A percentile compares a stretch with the other conserved stretches of the same genome.
Evolutionary conservation across 2,797 vertebrate genomes (phyloP).

Genomic region (Oreochromis grahami): DNA sequence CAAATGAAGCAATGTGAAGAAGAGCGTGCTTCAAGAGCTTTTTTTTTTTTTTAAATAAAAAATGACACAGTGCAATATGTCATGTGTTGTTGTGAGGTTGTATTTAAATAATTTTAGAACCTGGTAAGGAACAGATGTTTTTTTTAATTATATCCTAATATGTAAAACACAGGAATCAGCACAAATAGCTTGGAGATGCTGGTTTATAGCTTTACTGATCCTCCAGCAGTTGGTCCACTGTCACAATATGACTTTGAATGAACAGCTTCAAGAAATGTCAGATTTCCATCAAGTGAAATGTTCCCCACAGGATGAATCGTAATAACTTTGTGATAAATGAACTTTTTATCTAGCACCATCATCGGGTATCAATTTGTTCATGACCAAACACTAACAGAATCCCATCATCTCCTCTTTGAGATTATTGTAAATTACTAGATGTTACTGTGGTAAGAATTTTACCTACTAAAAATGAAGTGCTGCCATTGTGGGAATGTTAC

Average conservation of each 20-base stretch:
- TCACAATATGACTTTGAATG: neutral
- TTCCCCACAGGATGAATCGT: neutral
- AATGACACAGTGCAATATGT: neutral
- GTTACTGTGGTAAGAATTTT: neutral
- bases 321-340: neutral
- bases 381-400: neutral
- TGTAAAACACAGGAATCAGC: neutral
- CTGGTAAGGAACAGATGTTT: neutral
- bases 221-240: neutral
- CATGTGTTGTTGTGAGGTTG: neutral
- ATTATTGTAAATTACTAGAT: neutral
- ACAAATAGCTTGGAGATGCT: neutral
- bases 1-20: neutral
- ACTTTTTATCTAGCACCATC: neutral
- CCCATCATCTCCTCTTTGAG: neutral
- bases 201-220: neutral
- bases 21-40: neutral
- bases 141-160: fast-evolving
- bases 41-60: neutral
- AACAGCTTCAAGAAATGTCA: neutral
- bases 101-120: neutral
- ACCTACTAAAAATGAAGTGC: neutral
- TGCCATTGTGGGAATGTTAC: neutral
- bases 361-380: neutral
- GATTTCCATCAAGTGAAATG: neutral